Percentiles rank a stretch among this genome's conserved stretches.
Conservation (phyloP, 2,888 invertebrate species). For the Ophion slaviceki region DNA sequence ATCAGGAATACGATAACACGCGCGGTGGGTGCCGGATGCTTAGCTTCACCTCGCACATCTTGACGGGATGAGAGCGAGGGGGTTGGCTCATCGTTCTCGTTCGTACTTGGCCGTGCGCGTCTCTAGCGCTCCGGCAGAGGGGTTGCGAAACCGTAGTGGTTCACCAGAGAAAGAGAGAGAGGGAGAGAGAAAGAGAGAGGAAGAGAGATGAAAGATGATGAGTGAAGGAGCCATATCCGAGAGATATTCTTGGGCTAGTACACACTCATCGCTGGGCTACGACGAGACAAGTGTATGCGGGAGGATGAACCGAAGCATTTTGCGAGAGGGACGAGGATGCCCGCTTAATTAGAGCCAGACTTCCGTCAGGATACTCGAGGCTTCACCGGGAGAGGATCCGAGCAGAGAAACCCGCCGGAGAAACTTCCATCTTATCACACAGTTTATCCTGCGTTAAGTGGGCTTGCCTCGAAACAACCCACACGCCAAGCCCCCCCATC, state of each 20-base stretch:
- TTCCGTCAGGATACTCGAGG: slow-evolving; percentile 82
- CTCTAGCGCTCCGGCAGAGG: slow-evolving; percentile 28
- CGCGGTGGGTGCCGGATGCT: slow-evolving; percentile 75
- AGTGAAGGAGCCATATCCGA: slow-evolving; percentile 76
- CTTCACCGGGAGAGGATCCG: slow-evolving; percentile 73
- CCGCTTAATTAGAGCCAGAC: slow-evolving; percentile 83
- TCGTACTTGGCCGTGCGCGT: slow-evolving; percentile 25
- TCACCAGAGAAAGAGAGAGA: slow-evolving; percentile 50
- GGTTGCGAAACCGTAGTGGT: slow-evolving; percentile 52
- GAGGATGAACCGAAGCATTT: slow-evolving; percentile 66
- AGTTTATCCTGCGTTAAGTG: slow-evolving; percentile 82
- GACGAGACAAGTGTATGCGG: slow-evolving; percentile 66
- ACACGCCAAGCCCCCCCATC: slow-evolving; percentile 66
- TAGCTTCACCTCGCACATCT: slow-evolving; percentile 75
- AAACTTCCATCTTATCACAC: slow-evolving; percentile 79
- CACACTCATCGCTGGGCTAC: slow-evolving; percentile 41
- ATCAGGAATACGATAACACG: slow-evolving; percentile 82
- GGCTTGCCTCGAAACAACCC: slow-evolving; percentile 77
- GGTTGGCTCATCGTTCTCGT: slow-evolving; percentile 28
- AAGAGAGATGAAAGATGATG: slow-evolving; percentile 79
- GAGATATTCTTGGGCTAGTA: slow-evolving; percentile 61
- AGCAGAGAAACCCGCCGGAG: slow-evolving; percentile 69
- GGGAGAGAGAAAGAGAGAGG: slow-evolving; percentile 48
- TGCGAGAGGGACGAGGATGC: slow-evolving; percentile 70
- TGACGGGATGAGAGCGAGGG: slow-evolving; percentile 54